Evolutionary conservation across 2,797 vertebrate genomes (phyloP), one percentile per base, ranked within the genome.

Genomic region (Malacoctenus gilli): DNA sequence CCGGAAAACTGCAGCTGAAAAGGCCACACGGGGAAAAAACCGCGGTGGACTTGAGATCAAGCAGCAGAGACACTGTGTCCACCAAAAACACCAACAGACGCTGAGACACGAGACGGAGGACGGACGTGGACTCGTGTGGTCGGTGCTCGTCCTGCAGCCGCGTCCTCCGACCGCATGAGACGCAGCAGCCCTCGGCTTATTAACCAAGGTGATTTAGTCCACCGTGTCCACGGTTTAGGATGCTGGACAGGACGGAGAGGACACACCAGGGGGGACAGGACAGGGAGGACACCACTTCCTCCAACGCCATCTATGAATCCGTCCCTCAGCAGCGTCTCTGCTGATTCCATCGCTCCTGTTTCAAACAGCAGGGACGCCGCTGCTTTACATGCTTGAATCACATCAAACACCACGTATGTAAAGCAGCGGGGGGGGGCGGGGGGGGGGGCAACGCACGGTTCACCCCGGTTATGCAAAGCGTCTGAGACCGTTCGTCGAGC

Each of bases 381-480:
- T n/a, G n/a, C n/a, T n/a, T n/a, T n/a, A n/a, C n/a, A n/a, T n/a
- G n/a, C n/a, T n/a, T n/a, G n/a, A n/a, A n/a, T n/a, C n/a, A n/a
- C n/a, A n/a, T n/a, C n/a, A 28, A 28, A 28, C 25, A 28, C n/a
- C 75, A 66, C 59, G 51, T 72, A 84, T 72, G 78, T 80, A 84
- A 87, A 88, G 72, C 85, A 76, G 81, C 56, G 64, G 83, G 82
- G 81, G 87, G 89, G 87, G 80, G 65, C 14, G n/a, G n/a, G n/a
- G n/a, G n/a, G n/a, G n/a, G n/a, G n/a, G n/a, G n/a, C n/a, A n/a
- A n/a, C n/a, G n/a, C n/a, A 36, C 19, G 5, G 63, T 25, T 72
- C 65, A 47, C 15, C 62, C 77, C 78, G 66, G 66, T 91, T 92
- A 91, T 91, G 89, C 89, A 91, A 91, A 90, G 68, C 68, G 62